Evolutionary conservation across 2,113 vertebrate species (phyloP).

Genomic region (Brienomyrus brachyistius): DNA sequence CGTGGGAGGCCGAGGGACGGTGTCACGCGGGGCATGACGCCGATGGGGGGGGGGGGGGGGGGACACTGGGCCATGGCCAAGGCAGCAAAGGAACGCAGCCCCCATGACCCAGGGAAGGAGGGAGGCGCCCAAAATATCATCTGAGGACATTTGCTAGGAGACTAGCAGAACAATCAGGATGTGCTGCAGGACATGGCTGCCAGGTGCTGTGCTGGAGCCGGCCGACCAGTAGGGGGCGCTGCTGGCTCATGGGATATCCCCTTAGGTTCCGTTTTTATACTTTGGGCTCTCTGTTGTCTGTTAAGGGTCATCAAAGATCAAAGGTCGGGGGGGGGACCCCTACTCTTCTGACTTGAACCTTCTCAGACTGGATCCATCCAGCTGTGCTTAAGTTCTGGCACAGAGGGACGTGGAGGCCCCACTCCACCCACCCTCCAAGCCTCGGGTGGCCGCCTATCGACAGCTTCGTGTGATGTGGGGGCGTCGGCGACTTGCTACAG

Average conservation of each 20-base stretch:
- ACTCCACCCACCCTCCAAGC: neutral
- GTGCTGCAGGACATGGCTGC: neutral
- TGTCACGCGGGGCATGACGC: slow-evolving; percentile 45
- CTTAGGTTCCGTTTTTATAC: neutral
- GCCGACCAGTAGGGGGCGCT: neutral
- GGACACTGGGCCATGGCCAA: slow-evolving; percentile 25
- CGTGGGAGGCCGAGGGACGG: slow-evolving; percentile 2
- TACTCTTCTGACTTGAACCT: neutral
- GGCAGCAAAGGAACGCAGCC: slow-evolving; percentile 41
- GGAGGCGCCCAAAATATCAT: neutral
- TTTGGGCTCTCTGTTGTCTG: neutral
- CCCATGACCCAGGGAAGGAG: slow-evolving; percentile 38
- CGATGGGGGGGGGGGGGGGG: slow-evolving; percentile 30
- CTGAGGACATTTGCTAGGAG: neutral
- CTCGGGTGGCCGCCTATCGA: neutral
- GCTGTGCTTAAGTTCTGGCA: neutral
- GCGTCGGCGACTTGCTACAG: slow-evolving; percentile 25
- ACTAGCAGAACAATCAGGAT: neutral
- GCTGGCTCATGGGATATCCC: neutral
- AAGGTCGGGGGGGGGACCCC: neutral
- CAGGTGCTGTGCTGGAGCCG: neutral
- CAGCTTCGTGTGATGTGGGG: slow-evolving; percentile 39
- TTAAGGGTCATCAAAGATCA: neutral
- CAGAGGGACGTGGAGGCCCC: neutral
- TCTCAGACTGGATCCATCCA: no score